Percentiles rank a stretch among this genome's conserved stretches.
These are phyloP conservation scores for Crypturellus tataupa DNA, from an alignment of 2,797 vertebrate genomes.

Conservation along the genomic window DNA sequence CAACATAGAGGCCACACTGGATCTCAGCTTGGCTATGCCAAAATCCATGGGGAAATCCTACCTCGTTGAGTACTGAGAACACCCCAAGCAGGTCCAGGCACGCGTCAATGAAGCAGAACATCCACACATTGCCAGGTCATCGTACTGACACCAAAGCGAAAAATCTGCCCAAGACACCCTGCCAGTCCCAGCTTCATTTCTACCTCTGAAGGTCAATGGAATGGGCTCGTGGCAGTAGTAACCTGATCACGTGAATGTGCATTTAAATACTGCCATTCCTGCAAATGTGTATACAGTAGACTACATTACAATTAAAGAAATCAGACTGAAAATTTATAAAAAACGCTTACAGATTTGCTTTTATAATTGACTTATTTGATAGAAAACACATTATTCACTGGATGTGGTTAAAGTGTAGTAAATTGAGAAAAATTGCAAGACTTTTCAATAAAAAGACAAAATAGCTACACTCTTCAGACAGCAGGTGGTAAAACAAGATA, in stretches of 20 bases:
- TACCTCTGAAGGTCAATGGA: neutral
- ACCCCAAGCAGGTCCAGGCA: neutral
- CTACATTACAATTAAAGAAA: conserved; percentile 32
- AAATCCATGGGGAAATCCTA: no score
- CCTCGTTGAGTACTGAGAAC: neutral
- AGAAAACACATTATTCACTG: conserved; percentile 46
- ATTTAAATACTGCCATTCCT: conserved; percentile 12
- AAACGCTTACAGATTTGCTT: conserved; percentile 1
- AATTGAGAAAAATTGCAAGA: conserved; percentile 63
- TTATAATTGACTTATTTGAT: conserved; percentile 22
- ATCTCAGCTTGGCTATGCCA: neutral
- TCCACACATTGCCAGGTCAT: neutral
- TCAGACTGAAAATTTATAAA: conserved; percentile 7
- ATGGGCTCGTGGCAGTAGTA: neutral
- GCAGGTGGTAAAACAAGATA: conserved; percentile 71
- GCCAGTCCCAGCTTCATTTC: neutral
- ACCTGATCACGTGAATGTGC: neutral
- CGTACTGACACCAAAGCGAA: no score
- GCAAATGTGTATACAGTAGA: neutral
- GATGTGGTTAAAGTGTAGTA: conserved; percentile 28
- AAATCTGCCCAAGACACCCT: no score
- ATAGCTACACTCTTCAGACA: conserved; percentile 64
- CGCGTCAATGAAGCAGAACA: neutral
- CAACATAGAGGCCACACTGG: neutral
- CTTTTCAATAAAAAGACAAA: conserved; percentile 71